Conservation (phyloP, 2,797 vertebrate genomes). For the Eutrigla gurnardus region DNA sequence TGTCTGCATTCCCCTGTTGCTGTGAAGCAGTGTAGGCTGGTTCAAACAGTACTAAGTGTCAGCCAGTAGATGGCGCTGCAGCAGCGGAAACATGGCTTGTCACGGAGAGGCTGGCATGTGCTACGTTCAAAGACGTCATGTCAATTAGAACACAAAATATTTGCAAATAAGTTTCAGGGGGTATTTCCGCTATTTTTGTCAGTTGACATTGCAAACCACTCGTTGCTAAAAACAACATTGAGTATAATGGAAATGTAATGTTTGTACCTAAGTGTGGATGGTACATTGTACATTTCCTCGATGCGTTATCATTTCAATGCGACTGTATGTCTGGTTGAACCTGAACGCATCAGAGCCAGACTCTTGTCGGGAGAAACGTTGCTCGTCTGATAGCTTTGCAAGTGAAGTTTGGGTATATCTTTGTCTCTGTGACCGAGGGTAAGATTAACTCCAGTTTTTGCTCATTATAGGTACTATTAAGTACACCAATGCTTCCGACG, state of each 20-base stretch:
- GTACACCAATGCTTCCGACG: not conserved
- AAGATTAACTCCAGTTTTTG: not conserved
- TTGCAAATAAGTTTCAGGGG: not conserved
- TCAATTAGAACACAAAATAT: accelerated
- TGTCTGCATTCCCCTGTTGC: not conserved
- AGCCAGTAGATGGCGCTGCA: conserved; percentile 35
- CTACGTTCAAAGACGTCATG: conserved; percentile 40
- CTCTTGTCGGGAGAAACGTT: conserved; percentile 64
- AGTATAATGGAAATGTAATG: accelerated
- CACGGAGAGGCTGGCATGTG: conserved; percentile 3
- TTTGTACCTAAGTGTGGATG: not conserved
- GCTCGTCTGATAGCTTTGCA: conserved; percentile 28
- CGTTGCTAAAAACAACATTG: not conserved
- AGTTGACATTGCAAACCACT: accelerated
- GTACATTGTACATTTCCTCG: accelerated
- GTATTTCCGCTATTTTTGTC: accelerated
- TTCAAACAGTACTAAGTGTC: not conserved
- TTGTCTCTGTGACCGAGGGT: not conserved
- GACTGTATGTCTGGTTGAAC: not conserved
- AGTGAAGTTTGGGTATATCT: conserved; percentile 1
- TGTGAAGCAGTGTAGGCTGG: not conserved
- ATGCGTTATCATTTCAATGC: accelerated
- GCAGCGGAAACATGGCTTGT: not conserved
- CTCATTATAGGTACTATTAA: not conserved
- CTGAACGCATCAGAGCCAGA: conserved; percentile 44